Evolutionary conservation across 2,888 invertebrate genomes (phyloP).

Genomic region (Brachyptera putata): DNA sequence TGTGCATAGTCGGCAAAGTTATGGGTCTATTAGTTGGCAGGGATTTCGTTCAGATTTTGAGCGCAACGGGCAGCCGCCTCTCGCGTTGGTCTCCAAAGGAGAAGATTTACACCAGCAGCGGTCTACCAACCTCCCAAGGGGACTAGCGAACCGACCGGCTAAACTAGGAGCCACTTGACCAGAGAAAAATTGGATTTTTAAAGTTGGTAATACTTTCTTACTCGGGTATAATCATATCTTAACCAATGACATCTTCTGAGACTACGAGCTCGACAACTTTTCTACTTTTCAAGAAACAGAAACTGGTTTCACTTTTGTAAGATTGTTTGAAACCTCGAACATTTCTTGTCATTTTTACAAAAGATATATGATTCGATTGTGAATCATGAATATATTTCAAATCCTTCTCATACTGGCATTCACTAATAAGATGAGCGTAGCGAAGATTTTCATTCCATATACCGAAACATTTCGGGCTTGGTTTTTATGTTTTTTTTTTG

Average conservation of each 20-base stretch:
- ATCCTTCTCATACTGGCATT: too few species aligned
- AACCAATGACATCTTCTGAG: not conserved
- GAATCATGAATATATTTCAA: too few species aligned
- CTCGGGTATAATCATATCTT: conserved; percentile 2
- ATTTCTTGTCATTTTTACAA: too few species aligned
- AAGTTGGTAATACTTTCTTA: conserved; percentile 7
- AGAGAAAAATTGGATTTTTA: conserved; percentile 21
- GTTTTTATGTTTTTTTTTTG: too few species aligned
- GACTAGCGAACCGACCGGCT: not conserved
- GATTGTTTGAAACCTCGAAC: too few species aligned
- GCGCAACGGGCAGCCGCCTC: conserved; percentile 10
- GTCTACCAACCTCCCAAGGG: conserved; percentile 15
- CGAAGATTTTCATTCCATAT: too few species aligned
- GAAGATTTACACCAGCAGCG: conserved; percentile 27
- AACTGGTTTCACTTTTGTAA: too few species aligned
- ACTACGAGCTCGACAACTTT: not conserved
- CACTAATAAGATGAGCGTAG: too few species aligned
- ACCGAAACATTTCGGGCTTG: too few species aligned
- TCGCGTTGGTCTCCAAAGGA: conserved; percentile 19
- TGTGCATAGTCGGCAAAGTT: conserved; percentile 22
- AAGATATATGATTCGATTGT: too few species aligned
- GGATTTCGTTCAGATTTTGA: conserved; percentile 22
- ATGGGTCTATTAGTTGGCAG: conserved; percentile 29
- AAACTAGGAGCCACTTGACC: conserved; percentile 16
- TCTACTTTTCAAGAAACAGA: not conserved